These are phyloP conservation scores for Mechanitis mazaeus DNA, from an alignment of 2,888 invertebrate species.

Conservation along the genomic window DNA sequence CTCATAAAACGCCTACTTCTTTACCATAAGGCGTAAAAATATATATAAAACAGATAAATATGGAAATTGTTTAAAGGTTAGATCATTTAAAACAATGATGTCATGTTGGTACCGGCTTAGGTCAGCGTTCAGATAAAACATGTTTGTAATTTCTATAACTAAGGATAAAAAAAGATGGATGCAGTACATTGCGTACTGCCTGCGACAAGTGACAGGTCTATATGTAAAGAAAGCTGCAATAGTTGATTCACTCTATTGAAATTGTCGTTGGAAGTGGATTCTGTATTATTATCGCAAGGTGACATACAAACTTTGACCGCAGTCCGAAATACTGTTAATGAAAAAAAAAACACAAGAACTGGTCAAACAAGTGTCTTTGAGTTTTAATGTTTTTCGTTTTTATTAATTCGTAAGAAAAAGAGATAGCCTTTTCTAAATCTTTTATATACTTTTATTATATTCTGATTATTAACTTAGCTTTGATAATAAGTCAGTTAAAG, in stretches of 20 bases:
- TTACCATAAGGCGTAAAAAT: not conserved
- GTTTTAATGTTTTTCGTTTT: not conserved
- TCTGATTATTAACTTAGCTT: no score
- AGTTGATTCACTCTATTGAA: not conserved
- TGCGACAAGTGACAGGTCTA: not conserved
- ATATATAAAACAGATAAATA: not conserved
- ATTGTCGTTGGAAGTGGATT: not conserved
- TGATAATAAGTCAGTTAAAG: no score
- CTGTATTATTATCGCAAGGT: not conserved
- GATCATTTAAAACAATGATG: conserved; percentile 21
- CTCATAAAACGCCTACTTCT: no score
- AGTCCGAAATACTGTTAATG: conserved; percentile 18
- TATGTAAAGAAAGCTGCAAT: conserved; percentile 2
- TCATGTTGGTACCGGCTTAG: conserved; percentile 11
- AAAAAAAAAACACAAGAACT: conserved; percentile 18
- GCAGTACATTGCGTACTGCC: not conserved
- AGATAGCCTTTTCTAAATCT: not conserved
- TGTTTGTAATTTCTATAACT: not conserved
- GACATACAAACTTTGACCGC: conserved; percentile 18
- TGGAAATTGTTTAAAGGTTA: not conserved
- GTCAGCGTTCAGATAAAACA: not conserved
- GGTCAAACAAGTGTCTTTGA: conserved; percentile 12
- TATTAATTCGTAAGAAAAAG: not conserved
- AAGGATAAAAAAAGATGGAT: not conserved
- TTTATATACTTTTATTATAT: not conserved